phyloP scores from a whole-genome alignment of 2,888 invertebrate species.

The Deroplatys truncata region DNA sequence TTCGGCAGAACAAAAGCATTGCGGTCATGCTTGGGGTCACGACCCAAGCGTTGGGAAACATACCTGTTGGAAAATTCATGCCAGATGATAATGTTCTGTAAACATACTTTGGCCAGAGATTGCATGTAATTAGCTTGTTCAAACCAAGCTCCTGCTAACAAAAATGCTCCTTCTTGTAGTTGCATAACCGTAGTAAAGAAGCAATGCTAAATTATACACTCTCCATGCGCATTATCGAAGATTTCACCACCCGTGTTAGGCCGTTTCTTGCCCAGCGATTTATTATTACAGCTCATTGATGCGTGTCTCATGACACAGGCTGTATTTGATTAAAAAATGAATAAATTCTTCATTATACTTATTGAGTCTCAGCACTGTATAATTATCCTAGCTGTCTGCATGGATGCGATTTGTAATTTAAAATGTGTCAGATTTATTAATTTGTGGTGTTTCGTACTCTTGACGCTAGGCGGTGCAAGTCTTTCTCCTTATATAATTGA shows the following conservation, averaged over 20 bases:
- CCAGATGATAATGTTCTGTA: not conserved
- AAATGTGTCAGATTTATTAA: too few relatives aligned
- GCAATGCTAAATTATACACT: not conserved
- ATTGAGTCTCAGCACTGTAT: too few relatives aligned
- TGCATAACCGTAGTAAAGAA: not conserved
- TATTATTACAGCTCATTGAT: too few relatives aligned
- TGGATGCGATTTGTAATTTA: too few relatives aligned
- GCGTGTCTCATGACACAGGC: too few relatives aligned
- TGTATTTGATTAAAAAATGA: too few relatives aligned
- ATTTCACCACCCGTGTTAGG: not conserved
- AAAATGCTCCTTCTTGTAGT: not conserved
- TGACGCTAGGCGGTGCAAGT: too few relatives aligned
- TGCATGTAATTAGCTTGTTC: not conserved
- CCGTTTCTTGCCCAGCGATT: not conserved
- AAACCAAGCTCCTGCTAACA: not conserved
- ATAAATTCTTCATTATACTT: too few relatives aligned
- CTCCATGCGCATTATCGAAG: not conserved
- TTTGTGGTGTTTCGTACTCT: too few relatives aligned
- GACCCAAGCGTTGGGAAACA: not conserved
- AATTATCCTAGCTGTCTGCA: too few relatives aligned
- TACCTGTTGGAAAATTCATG: not conserved
- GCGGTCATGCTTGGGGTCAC: not conserved
- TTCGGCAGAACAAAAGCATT: not conserved
- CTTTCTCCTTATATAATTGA: too few relatives aligned
- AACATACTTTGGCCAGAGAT: not conserved